phyloP scores from a whole-genome alignment of 2,797 vertebrate genomes.

The Mareca penelope region DNA sequence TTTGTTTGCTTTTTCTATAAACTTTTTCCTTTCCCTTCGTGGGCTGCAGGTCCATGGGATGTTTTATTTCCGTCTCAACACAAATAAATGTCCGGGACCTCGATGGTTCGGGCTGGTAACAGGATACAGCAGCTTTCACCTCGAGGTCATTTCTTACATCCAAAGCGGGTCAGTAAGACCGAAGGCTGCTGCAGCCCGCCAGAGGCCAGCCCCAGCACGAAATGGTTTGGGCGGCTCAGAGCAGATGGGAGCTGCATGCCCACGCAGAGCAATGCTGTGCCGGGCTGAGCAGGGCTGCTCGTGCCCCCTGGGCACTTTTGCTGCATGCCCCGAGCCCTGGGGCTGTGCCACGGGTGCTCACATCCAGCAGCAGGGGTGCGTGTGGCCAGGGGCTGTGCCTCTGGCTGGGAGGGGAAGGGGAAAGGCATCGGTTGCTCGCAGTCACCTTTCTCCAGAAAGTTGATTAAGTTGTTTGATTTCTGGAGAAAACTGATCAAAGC shows the following conservation, averaged over 20 bases:
- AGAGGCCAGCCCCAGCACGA: accelerated
- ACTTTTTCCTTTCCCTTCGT: neutral
- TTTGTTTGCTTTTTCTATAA: constrained; percentile 45
- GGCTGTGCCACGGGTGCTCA: too few species aligned
- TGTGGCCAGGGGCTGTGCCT: neutral
- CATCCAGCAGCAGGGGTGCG: too few species aligned
- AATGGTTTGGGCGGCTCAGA: neutral
- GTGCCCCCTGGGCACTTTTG: too few species aligned
- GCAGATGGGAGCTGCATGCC: accelerated
- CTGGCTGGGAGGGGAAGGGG: too few species aligned
- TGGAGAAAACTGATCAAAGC: neutral
- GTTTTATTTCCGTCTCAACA: constrained; percentile 9
- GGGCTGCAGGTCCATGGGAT: neutral
- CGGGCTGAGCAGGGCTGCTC: neutral
- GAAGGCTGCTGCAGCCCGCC: neutral
- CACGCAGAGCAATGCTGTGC: neutral
- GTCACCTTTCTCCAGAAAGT: neutral
- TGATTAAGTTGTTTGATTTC: neutral
- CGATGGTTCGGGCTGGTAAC: neutral
- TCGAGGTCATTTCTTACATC: neutral
- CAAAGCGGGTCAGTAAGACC: neutral
- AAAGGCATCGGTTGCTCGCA: neutral
- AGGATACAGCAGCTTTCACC: neutral
- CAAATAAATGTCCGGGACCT: neutral
- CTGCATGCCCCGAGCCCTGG: too few species aligned